Percentiles rank a stretch among this genome's conserved stretches.
Conservation (phyloP, 2,888 invertebrate genomes). For the Pharmacophagus antenor region DNA sequence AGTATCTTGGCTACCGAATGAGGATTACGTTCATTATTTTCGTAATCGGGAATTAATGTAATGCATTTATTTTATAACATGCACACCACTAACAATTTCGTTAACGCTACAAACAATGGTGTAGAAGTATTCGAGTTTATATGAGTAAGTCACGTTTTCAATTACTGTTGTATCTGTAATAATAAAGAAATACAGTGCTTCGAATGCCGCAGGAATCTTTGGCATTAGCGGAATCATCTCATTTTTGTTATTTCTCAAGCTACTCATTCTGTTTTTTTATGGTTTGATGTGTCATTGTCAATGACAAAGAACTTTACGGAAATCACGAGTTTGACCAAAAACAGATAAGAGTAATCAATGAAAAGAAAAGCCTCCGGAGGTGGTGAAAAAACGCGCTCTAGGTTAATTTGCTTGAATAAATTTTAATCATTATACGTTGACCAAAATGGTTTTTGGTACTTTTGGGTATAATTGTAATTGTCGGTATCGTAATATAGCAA, state of each 20-base stretch:
- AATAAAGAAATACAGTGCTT: slow-evolving; percentile 25
- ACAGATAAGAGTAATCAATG: slow-evolving; percentile 14
- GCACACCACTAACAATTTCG: slow-evolving; percentile 29
- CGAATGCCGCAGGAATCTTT: slow-evolving; percentile 1
- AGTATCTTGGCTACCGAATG: slow-evolving; percentile 42
- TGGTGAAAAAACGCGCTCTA: background rate
- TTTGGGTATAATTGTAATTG: slow-evolving; percentile 15
- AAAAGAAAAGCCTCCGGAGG: slow-evolving; percentile 3
- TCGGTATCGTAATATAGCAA: slow-evolving; percentile 18
- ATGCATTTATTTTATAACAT: slow-evolving; percentile 18
- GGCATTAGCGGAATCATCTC: slow-evolving; percentile 10
- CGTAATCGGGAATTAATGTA: slow-evolving; percentile 10
- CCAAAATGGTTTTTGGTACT: slow-evolving; percentile 25
- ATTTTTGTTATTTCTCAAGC: slow-evolving; percentile 7
- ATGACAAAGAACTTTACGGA: slow-evolving; percentile 5
- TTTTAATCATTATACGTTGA: slow-evolving; percentile 4
- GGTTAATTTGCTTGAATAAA: slow-evolving; percentile 9
- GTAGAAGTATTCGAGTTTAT: slow-evolving; percentile 43
- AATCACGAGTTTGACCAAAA: slow-evolving; percentile 14
- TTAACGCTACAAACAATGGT: slow-evolving; percentile 43
- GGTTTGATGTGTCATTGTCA: slow-evolving; percentile 1
- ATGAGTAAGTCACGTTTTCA: slow-evolving; percentile 47
- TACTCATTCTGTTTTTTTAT: slow-evolving; percentile 4
- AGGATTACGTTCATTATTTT: slow-evolving; percentile 36
- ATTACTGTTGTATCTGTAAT: slow-evolving; percentile 31